Conservation (phyloP, 2,888 invertebrate genomes). For the Sipha maydis region DNA sequence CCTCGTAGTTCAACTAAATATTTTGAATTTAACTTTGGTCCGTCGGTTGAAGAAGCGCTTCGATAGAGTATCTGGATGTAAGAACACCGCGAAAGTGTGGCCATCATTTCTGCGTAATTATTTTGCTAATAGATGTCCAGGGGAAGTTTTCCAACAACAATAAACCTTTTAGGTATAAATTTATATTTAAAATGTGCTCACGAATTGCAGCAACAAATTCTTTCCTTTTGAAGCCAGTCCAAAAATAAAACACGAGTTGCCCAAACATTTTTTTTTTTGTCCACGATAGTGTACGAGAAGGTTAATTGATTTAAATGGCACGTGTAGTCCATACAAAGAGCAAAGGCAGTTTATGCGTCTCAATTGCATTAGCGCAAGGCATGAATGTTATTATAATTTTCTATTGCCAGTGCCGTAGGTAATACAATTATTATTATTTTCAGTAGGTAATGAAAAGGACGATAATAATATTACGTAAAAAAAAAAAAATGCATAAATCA, state of each 20-base stretch:
- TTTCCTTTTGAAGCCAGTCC: neutral
- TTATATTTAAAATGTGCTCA: neutral
- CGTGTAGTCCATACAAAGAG: neutral
- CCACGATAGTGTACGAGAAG: neutral
- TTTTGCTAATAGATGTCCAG: neutral
- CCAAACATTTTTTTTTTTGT: neutral
- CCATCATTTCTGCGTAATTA: constrained; percentile 9
- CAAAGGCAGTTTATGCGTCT: too few species aligned
- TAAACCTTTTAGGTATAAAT: neutral
- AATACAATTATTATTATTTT: too few species aligned
- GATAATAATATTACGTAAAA: too few species aligned
- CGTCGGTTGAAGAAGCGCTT: neutral
- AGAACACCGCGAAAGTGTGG: neutral
- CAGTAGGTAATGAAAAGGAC: too few species aligned
- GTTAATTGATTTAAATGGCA: neutral
- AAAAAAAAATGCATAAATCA: too few species aligned
- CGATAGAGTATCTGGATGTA: neutral
- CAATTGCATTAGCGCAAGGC: too few species aligned
- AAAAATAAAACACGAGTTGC: neutral
- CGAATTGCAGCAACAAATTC: neutral
- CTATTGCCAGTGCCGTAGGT: too few species aligned
- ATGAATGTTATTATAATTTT: too few species aligned
- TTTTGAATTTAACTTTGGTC: neutral
- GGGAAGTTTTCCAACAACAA: neutral
- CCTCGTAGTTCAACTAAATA: neutral